These are phyloP conservation scores for Vipera ursinii DNA, from an alignment of 2,797 vertebrate genomes.

Conservation along the genomic window DNA sequence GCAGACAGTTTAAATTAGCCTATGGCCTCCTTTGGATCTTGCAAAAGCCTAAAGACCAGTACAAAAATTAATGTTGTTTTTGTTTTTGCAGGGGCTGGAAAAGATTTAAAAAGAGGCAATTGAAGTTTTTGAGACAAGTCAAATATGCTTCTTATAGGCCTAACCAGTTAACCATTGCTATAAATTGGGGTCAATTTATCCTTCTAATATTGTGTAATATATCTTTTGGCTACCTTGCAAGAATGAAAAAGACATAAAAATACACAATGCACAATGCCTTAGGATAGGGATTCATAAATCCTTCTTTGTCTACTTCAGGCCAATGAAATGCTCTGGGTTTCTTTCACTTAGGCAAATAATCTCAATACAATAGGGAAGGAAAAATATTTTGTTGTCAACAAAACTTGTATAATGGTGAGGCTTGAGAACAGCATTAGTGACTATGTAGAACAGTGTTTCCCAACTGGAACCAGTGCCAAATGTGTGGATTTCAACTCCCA, in stretches of 20 bases:
- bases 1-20: neutral
- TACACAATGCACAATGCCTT: neutral
- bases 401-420: neutral
- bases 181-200: neutral
- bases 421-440: neutral
- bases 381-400: neutral
- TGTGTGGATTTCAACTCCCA: neutral
- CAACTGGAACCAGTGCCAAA: neutral
- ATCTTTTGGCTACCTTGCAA: neutral
- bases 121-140: neutral
- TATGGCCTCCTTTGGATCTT: neutral
- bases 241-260: neutral
- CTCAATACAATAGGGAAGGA: neutral
- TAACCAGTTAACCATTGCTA: neutral
- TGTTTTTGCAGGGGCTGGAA: neutral
- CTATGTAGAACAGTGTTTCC: neutral
- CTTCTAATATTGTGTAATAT: neutral
- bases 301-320: neutral
- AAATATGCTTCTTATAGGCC: neutral
- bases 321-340: neutral
- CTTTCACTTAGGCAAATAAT: neutral
- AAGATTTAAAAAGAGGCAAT: neutral
- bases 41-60: neutral
- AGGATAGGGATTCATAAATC: neutral
- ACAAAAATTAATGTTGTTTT: neutral